phyloP scores from a whole-genome alignment of 2,113 vertebrate genomes.

The Microcebus ravelobensis region DNA sequence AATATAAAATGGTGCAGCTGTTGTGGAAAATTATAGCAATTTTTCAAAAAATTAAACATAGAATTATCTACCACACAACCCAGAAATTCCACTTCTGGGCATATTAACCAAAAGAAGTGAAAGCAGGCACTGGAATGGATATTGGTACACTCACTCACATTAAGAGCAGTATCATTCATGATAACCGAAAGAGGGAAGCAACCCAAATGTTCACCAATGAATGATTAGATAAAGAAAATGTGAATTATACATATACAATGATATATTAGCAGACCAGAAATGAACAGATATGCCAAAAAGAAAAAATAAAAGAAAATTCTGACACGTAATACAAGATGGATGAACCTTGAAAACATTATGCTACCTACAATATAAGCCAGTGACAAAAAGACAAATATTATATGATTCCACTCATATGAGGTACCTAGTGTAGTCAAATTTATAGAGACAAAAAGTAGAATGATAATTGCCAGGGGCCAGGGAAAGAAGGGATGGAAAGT shows the following conservation, averaged over 20 bases:
- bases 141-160: accelerated
- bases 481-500: background rate
- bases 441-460: background rate
- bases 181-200: background rate
- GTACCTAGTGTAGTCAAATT: background rate
- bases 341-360: background rate
- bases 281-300: background rate
- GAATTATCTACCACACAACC: background rate
- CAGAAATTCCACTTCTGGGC: background rate
- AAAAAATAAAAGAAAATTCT: background rate
- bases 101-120: background rate
- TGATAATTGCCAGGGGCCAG: background rate
- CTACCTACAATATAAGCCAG: background rate
- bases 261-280: background rate
- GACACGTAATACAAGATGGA: background rate
- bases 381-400: background rate
- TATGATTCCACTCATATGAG: background rate
- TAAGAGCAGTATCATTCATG: background rate
- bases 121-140: background rate
- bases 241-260: background rate
- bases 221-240: background rate
- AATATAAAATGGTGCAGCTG: background rate
- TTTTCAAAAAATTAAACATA: background rate
- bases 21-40: background rate
- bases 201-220: background rate